Evolutionary conservation across 2,888 invertebrate species (phyloP), one percentile per base, ranked within the genome.

Genomic region (Hirtodrosophila confusa): DNA sequence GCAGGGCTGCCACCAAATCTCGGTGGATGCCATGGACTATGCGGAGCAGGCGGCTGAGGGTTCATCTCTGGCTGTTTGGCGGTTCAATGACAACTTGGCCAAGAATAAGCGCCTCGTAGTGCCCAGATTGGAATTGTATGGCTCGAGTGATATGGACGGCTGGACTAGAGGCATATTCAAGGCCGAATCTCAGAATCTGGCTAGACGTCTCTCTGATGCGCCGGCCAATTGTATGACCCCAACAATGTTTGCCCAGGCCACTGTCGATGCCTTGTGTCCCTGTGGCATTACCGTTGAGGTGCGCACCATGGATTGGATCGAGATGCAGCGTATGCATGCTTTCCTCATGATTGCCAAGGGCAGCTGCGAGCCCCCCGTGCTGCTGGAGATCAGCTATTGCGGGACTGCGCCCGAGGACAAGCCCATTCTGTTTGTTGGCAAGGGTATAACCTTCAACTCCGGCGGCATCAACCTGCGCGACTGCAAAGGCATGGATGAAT

Each of bases 151-250:
- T 66, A 86, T 91, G 7, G 93, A 93, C 66, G 91, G 92, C 12
- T 96, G 95, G 94, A 92, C 93, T 17, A 90, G 93, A 31, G 96
- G 96, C 4, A 88, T 93, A 4, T 93, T 94, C 60, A 93, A 95
- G 87, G 95, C 95, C 0, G 93, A 95, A 65, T 95, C 94, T 0
- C 96, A 96, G 90, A 96, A 96, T 89, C 92, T 95, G 83, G 95
- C 95, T 0, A 92, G 96, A 10, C 92, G 93, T 47, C 90, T 96
- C 2, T 93, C 94, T 78, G 96, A 96, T 83, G 93, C 94, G 1
- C 95, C 96, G 0, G 94, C 95, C 10, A 96, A 96, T 89, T 92
- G 93, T 78, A 94, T 96, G 94, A 96, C 96, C 0, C 96, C 96
- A 2, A 93, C 94, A 1, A 92, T 93, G 72, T 96, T 96, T 89